Conservation (phyloP, 2,113 vertebrate genomes). For the Neodontobutis hainanensis region DNA sequence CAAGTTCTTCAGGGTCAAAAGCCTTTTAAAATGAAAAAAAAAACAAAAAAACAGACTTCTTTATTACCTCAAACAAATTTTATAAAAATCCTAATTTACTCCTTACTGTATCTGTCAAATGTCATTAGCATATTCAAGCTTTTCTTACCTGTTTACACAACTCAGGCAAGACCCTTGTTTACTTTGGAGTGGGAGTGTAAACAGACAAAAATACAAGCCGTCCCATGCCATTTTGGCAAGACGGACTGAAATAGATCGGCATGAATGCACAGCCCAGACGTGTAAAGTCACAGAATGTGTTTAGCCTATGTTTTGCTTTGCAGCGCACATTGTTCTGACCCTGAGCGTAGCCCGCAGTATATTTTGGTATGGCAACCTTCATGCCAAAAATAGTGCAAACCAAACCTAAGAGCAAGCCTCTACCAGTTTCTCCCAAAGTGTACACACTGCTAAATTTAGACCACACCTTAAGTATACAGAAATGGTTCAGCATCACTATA, state of each 20-base stretch:
- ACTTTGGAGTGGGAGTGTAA: constrained; percentile 43
- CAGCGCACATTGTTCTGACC: constrained; percentile 53
- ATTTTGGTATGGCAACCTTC: constrained; percentile 54
- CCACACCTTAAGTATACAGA: constrained; percentile 63
- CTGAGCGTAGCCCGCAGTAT: constrained; percentile 37
- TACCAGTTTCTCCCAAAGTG: constrained; percentile 68
- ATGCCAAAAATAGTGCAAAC: constrained; percentile 60
- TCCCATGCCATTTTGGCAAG: constrained; percentile 18
- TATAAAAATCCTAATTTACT: background rate
- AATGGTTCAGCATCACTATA: constrained; percentile 36
- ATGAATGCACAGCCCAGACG: constrained; percentile 38
- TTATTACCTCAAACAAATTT: background rate
- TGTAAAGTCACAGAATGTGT: constrained; percentile 45
- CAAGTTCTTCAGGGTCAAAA: background rate
- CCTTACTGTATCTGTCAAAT: constrained; percentile 5
- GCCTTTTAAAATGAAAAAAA: background rate
- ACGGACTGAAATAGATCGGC: constrained; percentile 44
- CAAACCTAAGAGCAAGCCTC: constrained; percentile 67
- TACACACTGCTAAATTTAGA: constrained; percentile 70
- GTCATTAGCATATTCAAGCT: background rate
- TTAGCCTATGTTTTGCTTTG: constrained; percentile 34
- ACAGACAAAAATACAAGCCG: constrained; percentile 54
- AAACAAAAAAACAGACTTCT: background rate
- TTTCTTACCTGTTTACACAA: constrained; percentile 1
- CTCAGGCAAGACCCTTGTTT: constrained; percentile 32